Evolutionary conservation across 2,888 invertebrate genomes (phyloP), one percentile per base, ranked within the genome.

Genomic region (Platynereis dumerilii): DNA sequence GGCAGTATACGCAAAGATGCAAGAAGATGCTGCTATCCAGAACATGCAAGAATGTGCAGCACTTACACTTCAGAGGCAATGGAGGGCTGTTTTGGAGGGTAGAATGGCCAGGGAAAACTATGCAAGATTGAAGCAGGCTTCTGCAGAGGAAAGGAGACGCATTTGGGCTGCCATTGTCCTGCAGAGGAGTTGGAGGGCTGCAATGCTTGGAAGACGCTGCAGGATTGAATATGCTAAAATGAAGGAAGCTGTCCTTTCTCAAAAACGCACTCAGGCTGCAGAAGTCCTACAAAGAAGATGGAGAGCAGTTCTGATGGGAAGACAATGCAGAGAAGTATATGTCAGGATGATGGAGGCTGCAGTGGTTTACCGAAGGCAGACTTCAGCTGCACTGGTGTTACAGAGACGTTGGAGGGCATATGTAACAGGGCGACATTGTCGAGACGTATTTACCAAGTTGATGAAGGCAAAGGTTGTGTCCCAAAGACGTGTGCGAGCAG

Each of bases 221-320:
- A 10, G 63, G 66, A 24, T 54, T 48, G 52, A 29, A 28, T 58
- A 44, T 27, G 58, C 45, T 3, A 58, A 45, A 27, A 29, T 34
- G 52, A 20, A 29, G 17, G 69, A 67, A 5, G 72, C 71, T 10
- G 58, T 69, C 22, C 42, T 56, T 15, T 54, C 73, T 0, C 76
- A 76, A 54, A 59, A 72, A 34, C 12, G 34, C 12, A 34, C 5
- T 12, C 34, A 34, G n/a, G 52, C 52, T 10, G 24, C 52, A 7
- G 24, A 10, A 7, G n/a, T 52, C 52, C 52, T 52, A 17, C 52
- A 52, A 17, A 34, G 12, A 12, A 5, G 12, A 7, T 34, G 34
- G 34, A 34, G 34, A 34, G 34, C 34, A 7, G 7, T 34, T 34
- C 5, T 34, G 34, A 34, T 34, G 5, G 34, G 34, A 7, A 34